A percentile compares a stretch with the other conserved stretches of the same genome.
Evolutionary conservation across 2,888 invertebrate species (phyloP).

Genomic region (Zhuqinia jingwanae): DNA sequence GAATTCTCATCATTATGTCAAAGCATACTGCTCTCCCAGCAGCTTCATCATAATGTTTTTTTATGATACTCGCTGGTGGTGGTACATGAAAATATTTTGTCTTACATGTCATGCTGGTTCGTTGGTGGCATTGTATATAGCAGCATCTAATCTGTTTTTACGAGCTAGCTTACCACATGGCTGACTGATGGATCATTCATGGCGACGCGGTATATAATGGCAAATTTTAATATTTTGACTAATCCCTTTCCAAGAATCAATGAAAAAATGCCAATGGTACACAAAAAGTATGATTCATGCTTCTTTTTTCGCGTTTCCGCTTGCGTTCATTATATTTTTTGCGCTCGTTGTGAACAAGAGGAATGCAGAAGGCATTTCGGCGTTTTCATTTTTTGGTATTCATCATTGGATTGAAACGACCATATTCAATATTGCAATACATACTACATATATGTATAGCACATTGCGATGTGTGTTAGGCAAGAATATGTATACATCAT

Average conservation of each 20-base stretch:
- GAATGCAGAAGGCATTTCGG: slow-evolving; percentile 20
- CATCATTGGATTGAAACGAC: background rate
- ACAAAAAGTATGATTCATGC: slow-evolving; percentile 42
- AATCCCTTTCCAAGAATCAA: slow-evolving; percentile 52
- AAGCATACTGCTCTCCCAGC: no score
- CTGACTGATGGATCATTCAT: slow-evolving; percentile 32
- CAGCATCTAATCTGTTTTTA: slow-evolving; percentile 46
- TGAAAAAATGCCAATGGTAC: slow-evolving; percentile 33
- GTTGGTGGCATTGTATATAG: background rate
- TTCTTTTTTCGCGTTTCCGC: slow-evolving; percentile 49
- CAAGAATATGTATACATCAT: background rate
- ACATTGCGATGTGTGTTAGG: background rate
- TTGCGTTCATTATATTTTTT: slow-evolving; percentile 31
- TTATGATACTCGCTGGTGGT: slow-evolving; percentile 3
- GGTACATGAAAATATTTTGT: slow-evolving; percentile 36
- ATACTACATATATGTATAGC: no score
- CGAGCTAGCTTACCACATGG: background rate
- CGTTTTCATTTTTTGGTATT: background rate
- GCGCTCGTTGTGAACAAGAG: background rate
- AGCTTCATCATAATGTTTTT: slow-evolving; percentile 35
- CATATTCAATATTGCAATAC: background rate
- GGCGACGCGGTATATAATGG: slow-evolving; percentile 24
- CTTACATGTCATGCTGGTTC: slow-evolving; percentile 1
- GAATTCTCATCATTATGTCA: background rate
- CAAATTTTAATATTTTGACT: slow-evolving; percentile 49